These are phyloP conservation scores for Germaria angustata DNA, from an alignment of 2,888 invertebrate genomes.

Conservation along the genomic window DNA sequence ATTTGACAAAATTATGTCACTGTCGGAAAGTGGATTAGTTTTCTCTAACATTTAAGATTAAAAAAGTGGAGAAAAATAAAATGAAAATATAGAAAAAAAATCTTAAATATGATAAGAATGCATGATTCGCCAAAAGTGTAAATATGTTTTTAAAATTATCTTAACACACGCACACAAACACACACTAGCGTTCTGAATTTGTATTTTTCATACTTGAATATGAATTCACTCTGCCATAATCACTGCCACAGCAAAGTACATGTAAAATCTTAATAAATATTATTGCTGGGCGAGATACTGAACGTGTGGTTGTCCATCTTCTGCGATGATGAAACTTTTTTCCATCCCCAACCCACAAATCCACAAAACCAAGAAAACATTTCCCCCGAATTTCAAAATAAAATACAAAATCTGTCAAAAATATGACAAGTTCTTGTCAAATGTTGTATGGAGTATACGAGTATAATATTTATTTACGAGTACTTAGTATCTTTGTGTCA, in stretches of 20 bases:
- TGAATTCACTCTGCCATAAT: slow-evolving; percentile 32
- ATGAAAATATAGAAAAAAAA: not conserved
- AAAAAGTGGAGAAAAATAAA: not conserved
- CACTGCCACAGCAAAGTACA: slow-evolving; percentile 5
- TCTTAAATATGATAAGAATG: not conserved
- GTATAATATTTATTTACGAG: not conserved
- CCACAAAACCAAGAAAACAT: slow-evolving; percentile 5
- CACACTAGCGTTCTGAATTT: not conserved
- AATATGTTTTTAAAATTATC: not conserved
- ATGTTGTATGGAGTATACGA: slow-evolving; percentile 34
- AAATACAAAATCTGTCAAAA: slow-evolving; percentile 56
- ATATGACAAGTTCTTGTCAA: slow-evolving; percentile 64
- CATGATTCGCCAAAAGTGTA: not conserved
- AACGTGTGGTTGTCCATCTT: slow-evolving; percentile 26
- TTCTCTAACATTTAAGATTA: not conserved
- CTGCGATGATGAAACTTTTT: not conserved
- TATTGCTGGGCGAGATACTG: not conserved
- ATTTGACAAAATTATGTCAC: not conserved
- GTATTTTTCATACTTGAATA: not conserved
- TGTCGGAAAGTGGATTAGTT: not conserved
- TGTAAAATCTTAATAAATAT: slow-evolving; percentile 2
- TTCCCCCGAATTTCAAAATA: slow-evolving; percentile 11
- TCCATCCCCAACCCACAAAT: not conserved
- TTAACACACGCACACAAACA: not conserved
- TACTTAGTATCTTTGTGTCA: not conserved